A percentile compares a stretch with the other conserved stretches of the same genome.
Conservation (phyloP, 2,888 invertebrate genomes). For the Mythimna albipuncta region DNA sequence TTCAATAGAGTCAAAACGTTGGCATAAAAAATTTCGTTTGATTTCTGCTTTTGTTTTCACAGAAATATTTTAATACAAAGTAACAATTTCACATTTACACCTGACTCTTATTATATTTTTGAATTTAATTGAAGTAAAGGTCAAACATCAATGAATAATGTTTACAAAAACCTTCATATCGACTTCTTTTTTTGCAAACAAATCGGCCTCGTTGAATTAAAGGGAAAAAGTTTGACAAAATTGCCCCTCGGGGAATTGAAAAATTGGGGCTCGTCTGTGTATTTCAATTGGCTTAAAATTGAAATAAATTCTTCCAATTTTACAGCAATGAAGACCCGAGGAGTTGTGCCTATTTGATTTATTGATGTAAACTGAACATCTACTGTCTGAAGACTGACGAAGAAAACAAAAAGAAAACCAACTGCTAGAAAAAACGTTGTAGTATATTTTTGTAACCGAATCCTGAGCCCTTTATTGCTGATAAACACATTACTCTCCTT, state of each 20-base stretch:
- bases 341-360: not conserved
- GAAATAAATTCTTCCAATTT: constrained; percentile 28
- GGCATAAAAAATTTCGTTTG: constrained; percentile 15
- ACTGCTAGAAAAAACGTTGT: not conserved
- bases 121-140: constrained; percentile 26
- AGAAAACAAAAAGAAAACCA: not conserved
- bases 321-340: not conserved
- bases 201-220: constrained; percentile 37
- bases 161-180: constrained; percentile 37
- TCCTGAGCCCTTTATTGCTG: too few relatives aligned
- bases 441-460: too few relatives aligned
- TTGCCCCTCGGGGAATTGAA: constrained; percentile 63
- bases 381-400: not conserved
- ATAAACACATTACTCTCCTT: too few relatives aligned
- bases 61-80: constrained; percentile 15
- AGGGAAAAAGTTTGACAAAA: constrained; percentile 63
- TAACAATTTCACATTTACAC: constrained; percentile 26
- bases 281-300: constrained; percentile 34
- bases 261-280: constrained; percentile 61
- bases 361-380: not conserved
- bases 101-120: constrained; percentile 27
- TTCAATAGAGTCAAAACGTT: constrained; percentile 14
- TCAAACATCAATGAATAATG: constrained; percentile 35
- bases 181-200: constrained; percentile 37
- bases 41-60: constrained; percentile 32